Percentiles rank a stretch among this genome's conserved stretches.
phyloP scores from a whole-genome alignment of 2,113 vertebrate genomes.

The Saimiri boliviensis region DNA sequence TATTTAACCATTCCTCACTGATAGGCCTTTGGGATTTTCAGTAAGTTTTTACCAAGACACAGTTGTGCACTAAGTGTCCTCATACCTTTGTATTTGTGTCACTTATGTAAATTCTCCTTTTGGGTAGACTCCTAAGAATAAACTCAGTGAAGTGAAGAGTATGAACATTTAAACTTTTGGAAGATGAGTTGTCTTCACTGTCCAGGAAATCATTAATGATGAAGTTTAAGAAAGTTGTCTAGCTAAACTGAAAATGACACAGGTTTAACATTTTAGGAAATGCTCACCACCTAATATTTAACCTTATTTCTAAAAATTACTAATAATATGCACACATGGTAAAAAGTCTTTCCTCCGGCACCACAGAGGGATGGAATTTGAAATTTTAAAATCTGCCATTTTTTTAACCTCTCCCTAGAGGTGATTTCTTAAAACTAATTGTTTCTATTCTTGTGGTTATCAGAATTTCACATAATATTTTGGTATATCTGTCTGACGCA shows the following conservation, averaged over 20 bases:
- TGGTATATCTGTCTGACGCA: background rate
- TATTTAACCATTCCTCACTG: background rate
- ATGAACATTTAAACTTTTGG: background rate
- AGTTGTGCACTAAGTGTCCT: background rate
- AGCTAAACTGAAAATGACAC: background rate
- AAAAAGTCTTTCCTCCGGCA: background rate
- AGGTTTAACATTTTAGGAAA: background rate
- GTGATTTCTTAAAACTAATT: background rate
- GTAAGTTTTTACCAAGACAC: background rate
- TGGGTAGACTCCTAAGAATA: background rate
- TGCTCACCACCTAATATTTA: background rate
- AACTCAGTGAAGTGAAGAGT: background rate
- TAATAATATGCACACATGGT: background rate
- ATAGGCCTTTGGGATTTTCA: background rate
- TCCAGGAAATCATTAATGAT: background rate
- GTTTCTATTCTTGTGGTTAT: background rate
- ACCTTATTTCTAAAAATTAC: background rate
- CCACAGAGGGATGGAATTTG: background rate
- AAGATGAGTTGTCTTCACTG: background rate
- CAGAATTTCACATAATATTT: conserved; percentile 23
- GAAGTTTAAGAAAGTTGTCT: conserved; percentile 2
- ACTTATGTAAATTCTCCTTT: background rate
- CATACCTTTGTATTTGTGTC: conserved; percentile 4
- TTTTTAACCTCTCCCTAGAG: background rate
- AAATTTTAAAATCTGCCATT: background rate